A percentile compares a stretch with the other conserved stretches of the same genome.
phyloP scores from a whole-genome alignment of 2,888 invertebrate species.

The Epistrophe grossulariae region DNA sequence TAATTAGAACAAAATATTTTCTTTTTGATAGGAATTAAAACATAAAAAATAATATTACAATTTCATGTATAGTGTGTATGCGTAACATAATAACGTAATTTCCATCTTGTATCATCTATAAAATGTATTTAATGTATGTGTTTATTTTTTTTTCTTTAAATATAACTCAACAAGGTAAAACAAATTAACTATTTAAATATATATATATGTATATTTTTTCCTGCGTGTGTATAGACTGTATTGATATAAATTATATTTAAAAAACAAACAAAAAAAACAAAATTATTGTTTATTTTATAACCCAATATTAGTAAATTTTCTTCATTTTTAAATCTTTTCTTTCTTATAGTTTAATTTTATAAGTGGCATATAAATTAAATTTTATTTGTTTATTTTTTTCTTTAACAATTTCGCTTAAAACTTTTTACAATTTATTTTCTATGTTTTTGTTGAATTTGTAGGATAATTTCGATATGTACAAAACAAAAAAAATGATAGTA shows the following conservation, averaged over 20 bases:
- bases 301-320: slow-evolving; percentile 28
- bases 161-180: slow-evolving; percentile 65
- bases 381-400: slow-evolving; percentile 4
- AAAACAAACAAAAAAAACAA: slow-evolving; percentile 9
- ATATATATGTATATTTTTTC: slow-evolving; percentile 19
- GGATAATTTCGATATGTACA: slow-evolving; percentile 60
- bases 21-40: slow-evolving; percentile 47
- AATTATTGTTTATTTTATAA: slow-evolving; percentile 9
- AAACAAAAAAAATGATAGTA: slow-evolving; percentile 42
- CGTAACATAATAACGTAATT: slow-evolving; percentile 29
- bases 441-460: slow-evolving; percentile 2
- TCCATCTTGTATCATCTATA: slow-evolving; percentile 33
- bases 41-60: slow-evolving; percentile 67
- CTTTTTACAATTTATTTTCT: slow-evolving; percentile 33
- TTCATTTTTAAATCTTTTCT: background rate
- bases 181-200: slow-evolving; percentile 60
- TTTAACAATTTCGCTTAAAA: background rate
- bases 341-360: background rate
- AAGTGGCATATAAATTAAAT: slow-evolving; percentile 35
- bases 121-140: slow-evolving; percentile 31
- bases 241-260: slow-evolving; percentile 52
- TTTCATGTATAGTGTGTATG: slow-evolving; percentile 61
- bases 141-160: background rate
- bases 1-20: slow-evolving; percentile 32
- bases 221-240: slow-evolving; percentile 34